Evolutionary conservation across 2,888 invertebrate species (phyloP).

Genomic region (Pandemis heparana): DNA sequence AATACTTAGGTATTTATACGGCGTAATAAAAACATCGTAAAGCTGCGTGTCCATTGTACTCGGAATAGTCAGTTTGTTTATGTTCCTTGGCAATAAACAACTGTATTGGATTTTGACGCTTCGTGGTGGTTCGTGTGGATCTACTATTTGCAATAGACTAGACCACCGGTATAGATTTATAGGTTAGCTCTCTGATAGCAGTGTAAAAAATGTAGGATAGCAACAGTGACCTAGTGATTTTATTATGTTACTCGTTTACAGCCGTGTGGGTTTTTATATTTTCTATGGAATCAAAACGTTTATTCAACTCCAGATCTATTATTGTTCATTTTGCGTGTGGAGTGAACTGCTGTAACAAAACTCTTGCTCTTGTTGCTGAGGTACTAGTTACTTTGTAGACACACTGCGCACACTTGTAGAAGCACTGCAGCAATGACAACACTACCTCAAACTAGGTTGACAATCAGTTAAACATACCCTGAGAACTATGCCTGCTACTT

Average conservation of each 20-base stretch:
- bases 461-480: too few relatives aligned
- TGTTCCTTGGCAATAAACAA: slow-evolving; percentile 44
- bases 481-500: too few relatives aligned
- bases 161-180: slow-evolving; percentile 11
- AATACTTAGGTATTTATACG: slow-evolving; percentile 63
- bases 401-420: too few relatives aligned
- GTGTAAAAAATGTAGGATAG: background rate
- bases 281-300: too few relatives aligned
- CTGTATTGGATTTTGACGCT: slow-evolving; percentile 28
- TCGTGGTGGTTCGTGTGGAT: slow-evolving; percentile 23
- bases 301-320: too few relatives aligned
- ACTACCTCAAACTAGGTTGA: too few relatives aligned
- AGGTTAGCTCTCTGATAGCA: background rate
- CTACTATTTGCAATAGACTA: slow-evolving; percentile 6
- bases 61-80: slow-evolving; percentile 59
- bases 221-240: background rate
- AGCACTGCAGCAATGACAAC: too few relatives aligned
- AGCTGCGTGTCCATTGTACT: slow-evolving; percentile 64
- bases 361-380: too few relatives aligned
- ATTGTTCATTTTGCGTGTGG: too few relatives aligned
- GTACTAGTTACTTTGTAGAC: too few relatives aligned
- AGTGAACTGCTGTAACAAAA: too few relatives aligned
- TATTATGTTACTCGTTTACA: background rate
- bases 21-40: slow-evolving; percentile 66
- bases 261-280: background rate